A percentile compares a stretch with the other conserved stretches of the same genome.
phyloP scores from a whole-genome alignment of 1,140 invertebrate genomes.

The Tribolium castaneum region DNA sequence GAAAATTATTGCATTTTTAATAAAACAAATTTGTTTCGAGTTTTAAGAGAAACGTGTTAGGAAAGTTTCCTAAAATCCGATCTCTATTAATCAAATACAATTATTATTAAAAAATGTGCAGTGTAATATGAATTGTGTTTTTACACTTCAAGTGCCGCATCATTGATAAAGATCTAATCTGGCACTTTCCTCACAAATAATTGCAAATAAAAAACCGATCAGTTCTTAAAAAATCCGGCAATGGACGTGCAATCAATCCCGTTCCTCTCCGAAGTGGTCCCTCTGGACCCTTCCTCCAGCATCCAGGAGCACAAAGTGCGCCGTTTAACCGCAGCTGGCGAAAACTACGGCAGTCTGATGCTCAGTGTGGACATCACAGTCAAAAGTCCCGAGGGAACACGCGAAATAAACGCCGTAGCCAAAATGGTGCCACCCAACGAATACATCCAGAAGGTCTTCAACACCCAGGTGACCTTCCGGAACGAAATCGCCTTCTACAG shows the following conservation, averaged over 20 bases:
- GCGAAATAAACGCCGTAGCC: slow-evolving; percentile 57
- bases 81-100: too few relatives aligned
- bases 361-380: slow-evolving; percentile 62
- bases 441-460: slow-evolving; percentile 60
- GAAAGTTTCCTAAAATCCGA: too few relatives aligned
- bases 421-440: slow-evolving; percentile 63
- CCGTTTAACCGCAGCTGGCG: slow-evolving; percentile 67
- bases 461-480: slow-evolving; percentile 61
- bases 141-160: background rate
- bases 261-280: background rate
- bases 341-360: slow-evolving; percentile 72
- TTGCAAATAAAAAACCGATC: background rate
- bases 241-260: background rate
- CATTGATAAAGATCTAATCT: background rate
- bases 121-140: too few relatives aligned
- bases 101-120: too few relatives aligned
- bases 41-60: too few relatives aligned
- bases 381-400: slow-evolving; percentile 50
- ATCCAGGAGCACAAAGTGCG: slow-evolving; percentile 4
- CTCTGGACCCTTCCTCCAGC: background rate
- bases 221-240: background rate
- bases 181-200: background rate
- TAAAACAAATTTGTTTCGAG: too few relatives aligned
- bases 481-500: slow-evolving; percentile 59
- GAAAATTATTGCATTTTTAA: too few relatives aligned